Conservation (phyloP, 2,113 vertebrate genomes). For the Hymenochirus boettgeri region DNA sequence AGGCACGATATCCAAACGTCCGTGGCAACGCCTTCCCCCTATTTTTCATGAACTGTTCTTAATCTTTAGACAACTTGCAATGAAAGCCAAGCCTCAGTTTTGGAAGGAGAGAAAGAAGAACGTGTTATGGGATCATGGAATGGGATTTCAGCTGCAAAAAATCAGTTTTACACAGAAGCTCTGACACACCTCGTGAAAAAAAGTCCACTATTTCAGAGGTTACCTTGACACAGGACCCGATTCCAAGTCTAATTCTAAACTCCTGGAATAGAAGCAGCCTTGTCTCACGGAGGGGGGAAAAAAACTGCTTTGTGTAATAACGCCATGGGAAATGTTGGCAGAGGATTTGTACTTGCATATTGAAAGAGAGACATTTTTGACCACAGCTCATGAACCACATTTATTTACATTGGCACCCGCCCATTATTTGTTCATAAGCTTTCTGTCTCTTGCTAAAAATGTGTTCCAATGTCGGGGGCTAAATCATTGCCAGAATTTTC, state of each 20-base stretch:
- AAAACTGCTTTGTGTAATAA: conserved; percentile 89
- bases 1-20: neutral
- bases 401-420: conserved; percentile 90
- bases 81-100: conserved; percentile 37
- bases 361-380: conserved; percentile 90
- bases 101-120: conserved; percentile 44
- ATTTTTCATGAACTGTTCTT: conserved; percentile 18
- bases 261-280: conserved; percentile 72
- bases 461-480: conserved; percentile 81
- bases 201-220: conserved; percentile 59
- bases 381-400: conserved; percentile 91
- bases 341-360: conserved; percentile 76
- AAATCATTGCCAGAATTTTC: conserved; percentile 85
- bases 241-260: conserved; percentile 61
- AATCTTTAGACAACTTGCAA: conserved; percentile 14
- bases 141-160: conserved; percentile 35
- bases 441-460: conserved; percentile 95
- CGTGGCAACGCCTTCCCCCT: neutral
- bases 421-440: conserved; percentile 95
- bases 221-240: conserved; percentile 67
- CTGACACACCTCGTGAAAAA: conserved; percentile 60
- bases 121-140: conserved; percentile 45
- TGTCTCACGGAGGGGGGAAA: conserved; percentile 75
- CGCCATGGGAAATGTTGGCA: conserved; percentile 84
- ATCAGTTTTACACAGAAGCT: conserved; percentile 47